Evolutionary conservation across 1,140 invertebrate species (phyloP), one percentile per base, ranked within the genome.

Genomic region (Gryon sp.): DNA sequence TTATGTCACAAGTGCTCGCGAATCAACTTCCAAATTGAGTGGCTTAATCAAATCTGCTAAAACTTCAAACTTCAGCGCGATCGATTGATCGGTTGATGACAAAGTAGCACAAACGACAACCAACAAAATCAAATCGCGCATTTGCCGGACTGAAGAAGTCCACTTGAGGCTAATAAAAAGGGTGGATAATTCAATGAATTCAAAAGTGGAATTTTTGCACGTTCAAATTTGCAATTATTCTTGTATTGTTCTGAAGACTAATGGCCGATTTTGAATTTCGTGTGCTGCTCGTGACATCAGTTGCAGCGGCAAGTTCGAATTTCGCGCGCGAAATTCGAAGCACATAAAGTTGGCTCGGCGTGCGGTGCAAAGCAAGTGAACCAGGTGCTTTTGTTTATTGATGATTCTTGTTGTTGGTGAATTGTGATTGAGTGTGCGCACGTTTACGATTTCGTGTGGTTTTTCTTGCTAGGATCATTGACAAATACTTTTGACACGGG

Each of bases 1-100:
- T 69, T 74, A 75, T 28, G 75, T 74, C 60, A n/a, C n/a, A 62
- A 76, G 77, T 72, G 53, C 45, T 50, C 82, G 82, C 80, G 82
- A 80, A n/a, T 81, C 82, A 70, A 69, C 57, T 52, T 63, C 45
- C n/a, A n/a, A n/a, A n/a, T n/a, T n/a, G n/a, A n/a, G n/a, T n/a
- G n/a, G n/a, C n/a, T n/a, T n/a, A n/a, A n/a, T n/a, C n/a, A n/a
- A n/a, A n/a, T n/a, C n/a, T n/a, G n/a, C n/a, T n/a, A n/a, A n/a
- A n/a, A n/a, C n/a, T n/a, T n/a, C n/a, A n/a, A n/a, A 38, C 36
- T 40, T 40, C 15, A 18, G 11, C 26, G n/a, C n/a, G n/a, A n/a
- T n/a, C n/a, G n/a, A n/a, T n/a, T n/a, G n/a, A n/a, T n/a, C n/a
- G n/a, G n/a, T n/a, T n/a, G n/a, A n/a, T n/a, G n/a, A n/a, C n/a